These are phyloP conservation scores for Hydractinia echinata DNA, from an alignment of 30 jellyfish, hydroid and myxozoan species.

Conservation along the genomic window DNA sequence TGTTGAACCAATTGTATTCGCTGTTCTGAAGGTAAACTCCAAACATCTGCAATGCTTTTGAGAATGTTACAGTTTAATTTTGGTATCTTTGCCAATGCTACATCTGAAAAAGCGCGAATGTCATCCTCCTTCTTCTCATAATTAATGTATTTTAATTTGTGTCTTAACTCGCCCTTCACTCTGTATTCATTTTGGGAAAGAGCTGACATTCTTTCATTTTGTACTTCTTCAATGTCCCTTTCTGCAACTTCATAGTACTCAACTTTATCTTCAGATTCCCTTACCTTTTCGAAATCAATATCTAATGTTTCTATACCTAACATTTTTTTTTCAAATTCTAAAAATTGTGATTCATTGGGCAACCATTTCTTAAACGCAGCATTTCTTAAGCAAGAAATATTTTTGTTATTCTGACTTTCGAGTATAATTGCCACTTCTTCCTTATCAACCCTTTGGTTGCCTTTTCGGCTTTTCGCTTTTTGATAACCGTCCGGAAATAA, in stretches of 20 bases:
- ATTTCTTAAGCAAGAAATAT: neutral
- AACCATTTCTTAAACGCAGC: constrained; percentile 38
- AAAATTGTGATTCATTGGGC: constrained; percentile 17
- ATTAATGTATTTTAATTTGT: neutral
- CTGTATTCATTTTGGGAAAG: neutral
- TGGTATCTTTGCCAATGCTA: constrained; percentile 19
- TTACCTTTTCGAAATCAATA: too few species aligned
- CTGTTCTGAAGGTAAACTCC: constrained; percentile 33
- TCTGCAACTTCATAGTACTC: constrained; percentile 38
- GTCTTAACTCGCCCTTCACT: constrained; percentile 17
- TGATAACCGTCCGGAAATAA: neutral
- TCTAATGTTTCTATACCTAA: neutral
- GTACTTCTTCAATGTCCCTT: constrained; percentile 35
- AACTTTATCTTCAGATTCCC: neutral
- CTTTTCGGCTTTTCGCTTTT: constrained; percentile 2
- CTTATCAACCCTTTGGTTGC: neutral
- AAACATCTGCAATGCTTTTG: constrained; percentile 7
- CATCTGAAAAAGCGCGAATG: constrained; percentile 13
- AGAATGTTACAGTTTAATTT: constrained; percentile 1
- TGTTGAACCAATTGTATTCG: constrained; percentile 23
- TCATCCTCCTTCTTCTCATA: neutral
- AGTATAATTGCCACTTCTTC: neutral
- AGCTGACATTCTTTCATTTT: constrained; percentile 29
- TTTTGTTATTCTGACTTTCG: neutral
- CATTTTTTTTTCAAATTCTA: constrained; percentile 1